Base-by-base conservation (phyloP, 2,113 vertebrate genomes). In the Oncorhynchus clarkii region DNA sequence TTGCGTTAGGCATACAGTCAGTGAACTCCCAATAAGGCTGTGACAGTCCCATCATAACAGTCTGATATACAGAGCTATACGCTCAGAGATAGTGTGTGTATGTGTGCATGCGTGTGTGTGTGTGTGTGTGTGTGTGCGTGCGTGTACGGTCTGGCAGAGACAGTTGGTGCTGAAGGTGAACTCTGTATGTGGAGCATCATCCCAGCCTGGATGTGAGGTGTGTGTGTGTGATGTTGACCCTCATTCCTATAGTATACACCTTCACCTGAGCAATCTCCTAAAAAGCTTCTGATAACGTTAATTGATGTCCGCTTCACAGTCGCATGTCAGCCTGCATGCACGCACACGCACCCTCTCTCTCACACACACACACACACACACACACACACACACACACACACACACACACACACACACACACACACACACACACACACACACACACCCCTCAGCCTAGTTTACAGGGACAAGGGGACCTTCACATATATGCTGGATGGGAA, bases 271-370 rank as follows among this genome's bases (percentile, higher is more conserved):
- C 86, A 89, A 90, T 91, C 84, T 82, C 65, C 71, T 89, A 85
- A 90, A 88, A 88, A 86, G 85, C 51, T 77, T 81, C 70, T 78
- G 84, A 84, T 86, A 81, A 86, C 86, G 76, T 84, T 83, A 84
- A 90, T 89, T 84, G 82, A 77, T 70, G 39, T 71, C 2, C 54
- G 59, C 62, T 9, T 5, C 51, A 31, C 65, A 67, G 22, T 31
- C 29, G 20, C 72, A 20, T 5, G 14, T 11, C 2, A 74, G 31
- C 39, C 29, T 2, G 27, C 77, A 62, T 48, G 5, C 6, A 8
- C 4, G 4, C 27, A 27, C 59, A 31, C 51, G 74, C 69, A n/a
- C 29, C 29, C 29, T 1, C 29, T 24, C 22, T 24, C 22, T 1
- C 22, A 24, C 22, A 24, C 22, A 3, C 2, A 3, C 27, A 27